A percentile compares a stretch with the other conserved stretches of the same genome.
These are phyloP conservation scores for Pteria penguin DNA, from an alignment of 2,888 invertebrate species.

Conservation along the genomic window DNA sequence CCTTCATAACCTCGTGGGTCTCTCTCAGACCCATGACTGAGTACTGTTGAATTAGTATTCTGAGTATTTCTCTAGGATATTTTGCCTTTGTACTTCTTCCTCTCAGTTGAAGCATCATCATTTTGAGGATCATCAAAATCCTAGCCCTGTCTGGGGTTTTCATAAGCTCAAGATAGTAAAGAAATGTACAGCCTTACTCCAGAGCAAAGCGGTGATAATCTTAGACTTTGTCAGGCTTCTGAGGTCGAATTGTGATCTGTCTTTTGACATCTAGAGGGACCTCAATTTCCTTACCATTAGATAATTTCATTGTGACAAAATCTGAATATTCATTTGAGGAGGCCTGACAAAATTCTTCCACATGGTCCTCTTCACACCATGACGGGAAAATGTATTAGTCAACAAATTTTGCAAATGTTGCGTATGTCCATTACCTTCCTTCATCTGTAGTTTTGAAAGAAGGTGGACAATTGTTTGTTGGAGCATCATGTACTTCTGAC, in stretches of 20 bases:
- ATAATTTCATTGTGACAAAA: background rate
- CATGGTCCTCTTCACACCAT: background rate
- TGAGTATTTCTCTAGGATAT: slow-evolving; percentile 10
- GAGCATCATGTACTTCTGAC: background rate
- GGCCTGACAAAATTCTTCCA: background rate
- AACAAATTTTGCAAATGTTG: background rate
- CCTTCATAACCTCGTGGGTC: slow-evolving; percentile 10
- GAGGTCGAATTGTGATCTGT: background rate
- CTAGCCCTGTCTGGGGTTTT: background rate
- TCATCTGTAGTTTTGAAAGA: background rate
- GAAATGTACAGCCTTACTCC: slow-evolving; percentile 20
- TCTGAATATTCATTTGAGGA: background rate
- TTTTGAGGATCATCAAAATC: slow-evolving; percentile 10
- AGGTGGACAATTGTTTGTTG: slow-evolving; percentile 3
- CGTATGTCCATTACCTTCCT: background rate
- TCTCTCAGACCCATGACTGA: slow-evolving; percentile 22
- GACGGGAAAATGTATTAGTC: background rate
- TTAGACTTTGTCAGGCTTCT: slow-evolving; percentile 25
- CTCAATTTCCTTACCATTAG: slow-evolving; percentile 2
- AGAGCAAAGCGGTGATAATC: slow-evolving; percentile 11
- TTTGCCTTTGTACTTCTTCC: slow-evolving; percentile 4
- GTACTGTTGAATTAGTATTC: slow-evolving; percentile 22
- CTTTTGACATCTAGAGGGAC: background rate
- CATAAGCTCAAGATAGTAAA: background rate
- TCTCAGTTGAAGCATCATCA: slow-evolving; percentile 17